Percentiles rank a stretch among this genome's conserved stretches.
phyloP scores from a whole-genome alignment of 2,797 vertebrate species.

The Poeciliopsis paucimaculata region DNA sequence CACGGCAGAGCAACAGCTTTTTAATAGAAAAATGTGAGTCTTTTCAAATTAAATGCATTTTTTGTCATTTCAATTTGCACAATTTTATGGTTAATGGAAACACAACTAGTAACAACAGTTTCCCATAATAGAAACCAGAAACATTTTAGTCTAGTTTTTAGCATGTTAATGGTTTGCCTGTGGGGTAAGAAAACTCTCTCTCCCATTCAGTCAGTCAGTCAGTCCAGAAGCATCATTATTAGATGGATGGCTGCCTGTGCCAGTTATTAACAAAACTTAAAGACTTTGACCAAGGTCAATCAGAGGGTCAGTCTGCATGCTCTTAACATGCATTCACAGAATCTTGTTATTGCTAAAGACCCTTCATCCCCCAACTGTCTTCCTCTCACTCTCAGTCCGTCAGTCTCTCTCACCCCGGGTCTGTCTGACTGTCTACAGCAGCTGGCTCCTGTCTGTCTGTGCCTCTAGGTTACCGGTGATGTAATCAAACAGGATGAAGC shows the following conservation, averaged over 20 bases:
- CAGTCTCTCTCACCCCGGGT: slow-evolving; percentile 29
- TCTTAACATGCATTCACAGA: slow-evolving; percentile 45
- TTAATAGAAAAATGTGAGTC: not conserved
- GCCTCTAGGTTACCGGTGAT: slow-evolving; percentile 82
- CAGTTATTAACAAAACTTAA: not conserved
- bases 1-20: no score
- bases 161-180: not conserved
- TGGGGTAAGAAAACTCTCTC: not conserved
- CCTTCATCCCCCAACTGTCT: slow-evolving; percentile 12
- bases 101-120: not conserved
- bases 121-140: not conserved
- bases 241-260: not conserved
- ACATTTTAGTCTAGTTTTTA: not conserved
- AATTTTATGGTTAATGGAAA: no score
- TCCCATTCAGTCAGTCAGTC: not conserved
- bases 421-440: slow-evolving; percentile 70
- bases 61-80: no score
- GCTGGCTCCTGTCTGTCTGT: slow-evolving; percentile 71
- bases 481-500: slow-evolving; percentile 89
- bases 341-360: slow-evolving; percentile 4
- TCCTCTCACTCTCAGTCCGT: slow-evolving; percentile 32
- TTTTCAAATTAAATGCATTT: not conserved
- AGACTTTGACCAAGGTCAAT: not conserved
- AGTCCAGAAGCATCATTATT: not conserved
- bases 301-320: slow-evolving; percentile 42